Conservation (phyloP, 2,113 vertebrate genomes). For the Scolopax mira region DNA sequence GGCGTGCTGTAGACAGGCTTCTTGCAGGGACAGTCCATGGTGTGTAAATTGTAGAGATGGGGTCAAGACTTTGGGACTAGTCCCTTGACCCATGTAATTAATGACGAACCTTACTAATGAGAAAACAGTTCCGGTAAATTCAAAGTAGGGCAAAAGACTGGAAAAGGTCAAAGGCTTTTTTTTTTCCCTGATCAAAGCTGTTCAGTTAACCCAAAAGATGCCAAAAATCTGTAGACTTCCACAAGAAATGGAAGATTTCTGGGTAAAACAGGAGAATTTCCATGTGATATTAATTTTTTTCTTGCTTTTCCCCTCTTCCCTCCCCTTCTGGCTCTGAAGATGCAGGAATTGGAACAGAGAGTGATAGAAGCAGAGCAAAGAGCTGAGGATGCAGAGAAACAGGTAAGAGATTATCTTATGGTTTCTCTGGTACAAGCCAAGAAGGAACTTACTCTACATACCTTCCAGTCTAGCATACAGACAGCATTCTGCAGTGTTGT, state of each 20-base stretch:
- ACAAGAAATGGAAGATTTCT: background rate
- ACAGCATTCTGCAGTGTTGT: background rate
- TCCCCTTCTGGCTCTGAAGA: conserved; percentile 72
- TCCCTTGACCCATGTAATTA: conserved; percentile 38
- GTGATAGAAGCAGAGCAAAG: conserved; percentile 88
- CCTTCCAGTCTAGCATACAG: background rate
- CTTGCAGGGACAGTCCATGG: background rate
- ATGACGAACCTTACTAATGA: conserved; percentile 41
- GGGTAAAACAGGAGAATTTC: background rate
- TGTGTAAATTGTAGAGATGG: background rate
- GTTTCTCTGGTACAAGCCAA: background rate
- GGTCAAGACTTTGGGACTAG: conserved; percentile 11
- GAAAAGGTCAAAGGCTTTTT: background rate
- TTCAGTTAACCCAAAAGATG: conserved; percentile 7
- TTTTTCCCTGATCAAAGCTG: background rate
- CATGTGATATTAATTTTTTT: background rate
- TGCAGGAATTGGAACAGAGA: conserved; percentile 93
- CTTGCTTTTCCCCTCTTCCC: background rate
- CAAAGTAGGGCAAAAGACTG: background rate
- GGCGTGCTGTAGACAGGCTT: background rate
- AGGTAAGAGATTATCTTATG: conserved; percentile 74
- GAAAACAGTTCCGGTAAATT: conserved; percentile 42
- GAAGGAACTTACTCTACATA: background rate
- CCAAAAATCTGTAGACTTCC: background rate
- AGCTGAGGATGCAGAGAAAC: conserved; percentile 90